Evolutionary conservation across 2,797 vertebrate genomes (phyloP), one percentile per base, ranked within the genome.

Genomic region (Alca torda): DNA sequence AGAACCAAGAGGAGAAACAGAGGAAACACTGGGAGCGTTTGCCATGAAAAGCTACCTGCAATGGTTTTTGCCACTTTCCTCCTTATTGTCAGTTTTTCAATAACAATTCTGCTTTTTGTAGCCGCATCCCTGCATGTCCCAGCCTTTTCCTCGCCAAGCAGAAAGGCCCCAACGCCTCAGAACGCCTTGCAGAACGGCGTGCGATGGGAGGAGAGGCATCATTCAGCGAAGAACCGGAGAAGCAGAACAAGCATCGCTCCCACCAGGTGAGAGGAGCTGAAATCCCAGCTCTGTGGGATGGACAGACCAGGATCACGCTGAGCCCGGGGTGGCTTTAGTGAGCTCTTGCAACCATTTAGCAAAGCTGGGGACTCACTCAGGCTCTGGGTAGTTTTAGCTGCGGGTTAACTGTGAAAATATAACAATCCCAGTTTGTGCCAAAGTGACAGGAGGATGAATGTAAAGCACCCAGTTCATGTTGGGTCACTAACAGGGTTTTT

Each of bases 251-350:
- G 56, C 35, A 79, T 45, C 50, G 31, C 28, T 48, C 45, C 33
- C n/a, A 11, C 3, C 0, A 0, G 43, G 11, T 37, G 61, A 68
- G 45, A 68, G 30, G 53, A 53, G 53, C 57, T 81, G 54, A 53
- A 84, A 82, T 78, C 60, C 56, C 54, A 45, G 1, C 53, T 1
- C 39, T 41, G 39, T 41, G 39, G 39, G 39, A 41, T 13, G 13
- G 39, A 41, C 39, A 41, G 43, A 56, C 56, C 5, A 1, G 56
- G 23, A 50, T 63, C 45, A 19, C 0, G 0, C 9, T 10, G 73
- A 90, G 54, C 56, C 54, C 30, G 4, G 51, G n/a, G 35, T 12
- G 39, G 41, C 35, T 53, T 13, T 15, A 20, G 28, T 45, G 61
- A 81, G 25, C 16, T 73, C 57, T 61, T 74, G 54, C 45, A 60